These are phyloP conservation scores for Mormyrus iriodes DNA, from an alignment of 2,113 vertebrate genomes.

Conservation along the genomic window DNA sequence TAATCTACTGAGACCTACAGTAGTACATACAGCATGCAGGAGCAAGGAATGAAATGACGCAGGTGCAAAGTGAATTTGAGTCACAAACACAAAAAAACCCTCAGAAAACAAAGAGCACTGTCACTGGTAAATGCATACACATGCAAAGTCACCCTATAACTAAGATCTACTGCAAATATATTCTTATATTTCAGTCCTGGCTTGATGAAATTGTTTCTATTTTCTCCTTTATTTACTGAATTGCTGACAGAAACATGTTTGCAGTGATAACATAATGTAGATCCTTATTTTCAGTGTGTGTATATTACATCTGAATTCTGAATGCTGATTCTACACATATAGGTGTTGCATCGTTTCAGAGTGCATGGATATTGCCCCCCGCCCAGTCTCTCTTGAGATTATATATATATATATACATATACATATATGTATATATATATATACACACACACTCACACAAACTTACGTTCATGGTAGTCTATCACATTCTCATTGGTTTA, in stretches of 20 bases:
- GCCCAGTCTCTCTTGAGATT: no score
- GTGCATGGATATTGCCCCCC: not conserved
- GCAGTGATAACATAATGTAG: not conserved
- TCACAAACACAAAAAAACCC: constrained; percentile 31
- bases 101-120: constrained; percentile 31
- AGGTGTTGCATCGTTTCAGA: not conserved
- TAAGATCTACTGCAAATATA: not conserved
- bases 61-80: constrained; percentile 38
- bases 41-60: constrained; percentile 28
- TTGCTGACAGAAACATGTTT: not conserved
- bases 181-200: not conserved
- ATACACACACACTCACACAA: not conserved
- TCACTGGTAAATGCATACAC: constrained; percentile 14
- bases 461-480: not conserved
- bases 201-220: not conserved
- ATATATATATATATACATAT: not conserved
- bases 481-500: not conserved
- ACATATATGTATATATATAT: not conserved
- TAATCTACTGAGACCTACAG: constrained; percentile 48
- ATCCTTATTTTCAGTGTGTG: not conserved
- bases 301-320: not conserved
- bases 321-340: not conserved
- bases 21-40: constrained; percentile 26
- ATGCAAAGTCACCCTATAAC: not conserved
- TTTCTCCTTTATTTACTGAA: not conserved